Evolutionary conservation across 2,888 invertebrate species (phyloP).

Genomic region (Melieria crassipennis): DNA sequence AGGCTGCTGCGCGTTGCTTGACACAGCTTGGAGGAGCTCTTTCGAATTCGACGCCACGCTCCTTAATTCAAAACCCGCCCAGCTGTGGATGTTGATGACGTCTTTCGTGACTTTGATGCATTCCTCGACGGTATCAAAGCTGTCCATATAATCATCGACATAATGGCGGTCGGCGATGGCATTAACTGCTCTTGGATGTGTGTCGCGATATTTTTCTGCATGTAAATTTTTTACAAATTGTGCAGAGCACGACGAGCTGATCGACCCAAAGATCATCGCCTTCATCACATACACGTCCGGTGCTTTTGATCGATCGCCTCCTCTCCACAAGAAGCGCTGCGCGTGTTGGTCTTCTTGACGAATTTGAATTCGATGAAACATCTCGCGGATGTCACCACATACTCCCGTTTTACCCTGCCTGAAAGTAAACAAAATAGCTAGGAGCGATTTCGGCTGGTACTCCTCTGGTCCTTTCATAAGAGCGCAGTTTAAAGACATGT

Average conservation of each 20-base stretch:
- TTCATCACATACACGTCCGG: background rate
- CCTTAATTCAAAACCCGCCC: constrained; percentile 12
- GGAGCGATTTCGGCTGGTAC: background rate
- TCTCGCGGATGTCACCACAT: constrained; percentile 2
- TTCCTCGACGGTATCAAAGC: constrained; percentile 13
- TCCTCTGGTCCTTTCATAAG: constrained; percentile 1
- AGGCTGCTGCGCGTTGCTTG: background rate
- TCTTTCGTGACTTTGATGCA: background rate
- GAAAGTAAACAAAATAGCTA: background rate
- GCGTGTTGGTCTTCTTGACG: background rate
- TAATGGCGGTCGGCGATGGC: constrained; percentile 29
- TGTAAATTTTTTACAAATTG: constrained; percentile 33
- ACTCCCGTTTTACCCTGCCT: background rate
- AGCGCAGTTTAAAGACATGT: constrained; percentile 1
- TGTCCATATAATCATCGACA: constrained; percentile 20
- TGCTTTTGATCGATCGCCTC: background rate
- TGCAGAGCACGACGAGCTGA: constrained; percentile 24
- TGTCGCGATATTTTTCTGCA: constrained; percentile 19
- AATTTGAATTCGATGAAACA: constrained; percentile 2
- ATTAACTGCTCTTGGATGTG: constrained; percentile 27
- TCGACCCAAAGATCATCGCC: constrained; percentile 7
- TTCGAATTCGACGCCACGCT: constrained; percentile 8
- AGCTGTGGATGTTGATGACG: constrained; percentile 10
- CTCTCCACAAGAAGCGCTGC: constrained; percentile 5
- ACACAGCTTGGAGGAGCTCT: constrained; percentile 11